Conservation (phyloP, 2,113 vertebrate genomes). For the Danionella cerebrum region DNA sequence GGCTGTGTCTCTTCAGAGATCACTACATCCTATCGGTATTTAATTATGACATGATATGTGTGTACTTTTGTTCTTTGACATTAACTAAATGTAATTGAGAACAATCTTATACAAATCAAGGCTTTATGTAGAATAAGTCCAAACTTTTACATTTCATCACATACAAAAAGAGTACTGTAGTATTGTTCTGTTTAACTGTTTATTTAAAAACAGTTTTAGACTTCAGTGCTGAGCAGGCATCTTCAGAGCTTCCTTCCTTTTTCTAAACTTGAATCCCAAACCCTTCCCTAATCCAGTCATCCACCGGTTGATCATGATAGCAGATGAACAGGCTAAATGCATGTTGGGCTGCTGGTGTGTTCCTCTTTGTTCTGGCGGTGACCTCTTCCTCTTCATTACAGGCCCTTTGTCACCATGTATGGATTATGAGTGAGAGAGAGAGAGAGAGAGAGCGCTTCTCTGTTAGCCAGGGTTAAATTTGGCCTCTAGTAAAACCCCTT, state of each 20-base stretch:
- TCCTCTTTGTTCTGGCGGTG: conserved; percentile 17
- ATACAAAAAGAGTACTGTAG: no score
- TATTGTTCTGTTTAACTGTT: no score
- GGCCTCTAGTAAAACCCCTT: neutral
- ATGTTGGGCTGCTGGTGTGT: conserved; percentile 43
- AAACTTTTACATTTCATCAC: no score
- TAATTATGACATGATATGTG: no score
- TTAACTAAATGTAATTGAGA: no score
- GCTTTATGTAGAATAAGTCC: no score
- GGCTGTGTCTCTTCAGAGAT: no score
- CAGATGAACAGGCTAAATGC: conserved; percentile 18
- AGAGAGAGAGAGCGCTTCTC: neutral
- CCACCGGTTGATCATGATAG: neutral
- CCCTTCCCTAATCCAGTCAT: conserved; percentile 14
- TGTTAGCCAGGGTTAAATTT: neutral
- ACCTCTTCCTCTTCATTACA: conserved; percentile 50
- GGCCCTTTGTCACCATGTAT: conserved; percentile 66
- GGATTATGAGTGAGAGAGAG: conserved; percentile 16
- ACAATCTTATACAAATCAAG: no score
- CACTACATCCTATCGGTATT: no score
- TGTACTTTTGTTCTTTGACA: no score
- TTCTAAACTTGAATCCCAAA: neutral
- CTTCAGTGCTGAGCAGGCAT: neutral
- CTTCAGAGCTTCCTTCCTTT: conserved; percentile 1
- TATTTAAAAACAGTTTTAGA: neutral